Conservation (phyloP, 1,140 invertebrate species). For the Amyelois transitella region DNA sequence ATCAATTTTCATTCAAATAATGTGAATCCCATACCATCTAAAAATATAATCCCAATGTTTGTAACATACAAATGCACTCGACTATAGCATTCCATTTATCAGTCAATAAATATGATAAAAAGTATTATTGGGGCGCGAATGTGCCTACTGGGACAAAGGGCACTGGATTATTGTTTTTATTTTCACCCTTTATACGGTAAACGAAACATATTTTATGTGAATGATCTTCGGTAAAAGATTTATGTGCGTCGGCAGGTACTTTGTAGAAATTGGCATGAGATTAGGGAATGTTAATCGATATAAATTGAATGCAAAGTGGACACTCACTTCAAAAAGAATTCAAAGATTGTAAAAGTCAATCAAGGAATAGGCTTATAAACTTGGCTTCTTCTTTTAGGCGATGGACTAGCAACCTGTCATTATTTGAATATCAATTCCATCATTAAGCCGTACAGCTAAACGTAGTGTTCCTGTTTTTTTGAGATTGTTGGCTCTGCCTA, state of each 20-base stretch:
- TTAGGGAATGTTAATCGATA: background rate
- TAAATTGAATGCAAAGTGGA: background rate
- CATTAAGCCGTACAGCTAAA: no score
- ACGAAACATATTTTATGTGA: constrained; percentile 57
- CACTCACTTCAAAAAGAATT: background rate
- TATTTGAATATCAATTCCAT: no score
- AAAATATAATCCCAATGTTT: background rate
- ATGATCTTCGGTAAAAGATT: constrained; percentile 54
- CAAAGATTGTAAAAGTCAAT: no score
- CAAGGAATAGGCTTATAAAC: no score
- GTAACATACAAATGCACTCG: constrained; percentile 63
- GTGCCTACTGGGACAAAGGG: constrained; percentile 41
- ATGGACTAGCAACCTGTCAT: no score
- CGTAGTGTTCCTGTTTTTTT: no score
- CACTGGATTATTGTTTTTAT: constrained; percentile 64
- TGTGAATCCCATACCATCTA: background rate
- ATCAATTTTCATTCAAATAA: background rate
- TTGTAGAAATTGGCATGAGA: background rate
- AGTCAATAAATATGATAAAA: constrained; percentile 74
- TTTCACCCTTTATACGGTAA: constrained; percentile 54
- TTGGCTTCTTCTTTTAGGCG: no score
- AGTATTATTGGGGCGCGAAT: constrained; percentile 66
- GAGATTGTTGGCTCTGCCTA: no score
- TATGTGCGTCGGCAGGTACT: constrained; percentile 21
- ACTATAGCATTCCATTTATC: constrained; percentile 59